Conservation (phyloP, 2,113 vertebrate species). For the Zingel zingel region DNA sequence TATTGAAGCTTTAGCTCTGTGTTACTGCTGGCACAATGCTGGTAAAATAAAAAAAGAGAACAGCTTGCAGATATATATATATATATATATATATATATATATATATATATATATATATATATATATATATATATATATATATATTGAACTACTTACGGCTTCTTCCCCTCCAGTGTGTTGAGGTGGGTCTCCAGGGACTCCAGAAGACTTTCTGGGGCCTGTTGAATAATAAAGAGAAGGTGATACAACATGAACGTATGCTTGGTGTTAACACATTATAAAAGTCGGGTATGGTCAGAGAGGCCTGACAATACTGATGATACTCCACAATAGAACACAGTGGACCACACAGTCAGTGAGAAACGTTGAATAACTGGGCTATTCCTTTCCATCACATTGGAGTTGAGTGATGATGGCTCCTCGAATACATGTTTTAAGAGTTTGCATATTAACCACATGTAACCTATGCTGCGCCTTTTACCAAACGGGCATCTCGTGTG, state of each 20-base stretch:
- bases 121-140: too few species aligned
- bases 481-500: background rate
- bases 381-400: background rate
- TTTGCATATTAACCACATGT: background rate
- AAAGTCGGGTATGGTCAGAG: background rate
- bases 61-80: background rate
- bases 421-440: background rate
- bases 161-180: constrained; percentile 98
- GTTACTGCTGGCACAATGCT: constrained; percentile 1
- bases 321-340: background rate
- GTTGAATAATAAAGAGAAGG: constrained; percentile 43
- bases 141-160: constrained; percentile 86
- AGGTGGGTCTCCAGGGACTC: constrained; percentile 98
- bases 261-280: background rate
- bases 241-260: background rate
- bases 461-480: background rate
- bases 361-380: background rate
- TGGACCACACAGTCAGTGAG: background rate
- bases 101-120: too few species aligned
- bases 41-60: background rate
- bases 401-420: background rate
- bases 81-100: too few species aligned
- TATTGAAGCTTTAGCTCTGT: background rate
- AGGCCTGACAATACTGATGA: background rate
- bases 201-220: constrained; percentile 99